Percentiles rank a stretch among this genome's conserved stretches.
Evolutionary conservation across 2,113 vertebrate species (phyloP).

Genomic region (Mirounga angustirostris): DNA sequence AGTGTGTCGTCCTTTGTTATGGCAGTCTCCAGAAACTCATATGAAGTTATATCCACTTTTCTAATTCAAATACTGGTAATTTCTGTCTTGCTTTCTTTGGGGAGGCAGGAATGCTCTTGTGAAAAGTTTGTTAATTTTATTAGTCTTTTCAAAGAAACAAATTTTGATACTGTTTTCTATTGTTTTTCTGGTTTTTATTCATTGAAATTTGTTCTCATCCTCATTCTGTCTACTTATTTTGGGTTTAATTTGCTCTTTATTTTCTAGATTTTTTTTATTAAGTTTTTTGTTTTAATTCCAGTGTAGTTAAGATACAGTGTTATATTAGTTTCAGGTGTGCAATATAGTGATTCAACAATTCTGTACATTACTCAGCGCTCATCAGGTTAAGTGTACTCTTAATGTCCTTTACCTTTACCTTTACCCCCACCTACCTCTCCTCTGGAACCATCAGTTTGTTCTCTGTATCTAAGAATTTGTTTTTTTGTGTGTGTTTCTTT

Average conservation of each 20-base stretch:
- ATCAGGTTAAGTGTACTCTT: background rate
- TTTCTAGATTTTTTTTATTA: background rate
- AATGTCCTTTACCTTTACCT: background rate
- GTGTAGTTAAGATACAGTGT: background rate
- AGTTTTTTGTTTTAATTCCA: background rate
- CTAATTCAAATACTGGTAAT: background rate
- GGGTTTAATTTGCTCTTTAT: background rate
- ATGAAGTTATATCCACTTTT: background rate
- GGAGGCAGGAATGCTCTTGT: background rate
- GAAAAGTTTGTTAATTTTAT: background rate
- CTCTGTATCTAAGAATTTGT: background rate
- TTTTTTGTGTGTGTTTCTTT: background rate
- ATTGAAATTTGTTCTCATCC: background rate
- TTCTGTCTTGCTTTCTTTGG: background rate
- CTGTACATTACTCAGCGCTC: background rate
- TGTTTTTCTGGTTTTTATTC: background rate
- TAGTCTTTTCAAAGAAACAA: background rate
- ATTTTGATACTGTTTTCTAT: background rate
- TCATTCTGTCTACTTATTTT: background rate
- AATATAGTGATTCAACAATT: background rate
- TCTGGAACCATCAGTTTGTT: background rate
- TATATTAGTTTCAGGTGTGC: background rate
- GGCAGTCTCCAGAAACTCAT: background rate
- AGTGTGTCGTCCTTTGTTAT: too few relatives aligned
- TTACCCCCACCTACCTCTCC: too few relatives aligned